Evolutionary conservation across 2,113 vertebrate genomes (phyloP), one percentile per base, ranked within the genome.

Genomic region (Pygathrix nemaeus): DNA sequence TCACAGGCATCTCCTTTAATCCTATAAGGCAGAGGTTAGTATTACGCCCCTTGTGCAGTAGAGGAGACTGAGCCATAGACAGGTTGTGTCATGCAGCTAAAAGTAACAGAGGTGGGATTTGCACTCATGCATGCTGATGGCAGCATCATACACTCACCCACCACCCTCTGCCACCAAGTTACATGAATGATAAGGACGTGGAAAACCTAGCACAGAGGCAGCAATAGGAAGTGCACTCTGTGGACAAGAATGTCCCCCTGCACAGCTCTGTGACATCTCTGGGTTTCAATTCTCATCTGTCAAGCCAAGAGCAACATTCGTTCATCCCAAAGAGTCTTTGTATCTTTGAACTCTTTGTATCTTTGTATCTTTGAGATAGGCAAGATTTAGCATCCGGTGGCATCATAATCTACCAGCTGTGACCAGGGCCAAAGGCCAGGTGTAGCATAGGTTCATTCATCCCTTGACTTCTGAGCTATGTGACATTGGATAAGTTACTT

Each of bases 171-270:
- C 5, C 50, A 73, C 55, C 25, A 35, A 6, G 6, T 25, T 18
- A 5, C 9, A 0, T 5, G 21, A 23, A 43, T 4, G 66, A 6
- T 2, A 8, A 23, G 25, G 17, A 25, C 8, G 17, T 4, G 20
- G n/a, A 76, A 81, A 45, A 16, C 4, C 16, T 45, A 48, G 40
- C 38, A 13, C 17, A 14, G 55, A 38, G 40, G 43, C 4, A 9
- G 13, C 35, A 5, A 11, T 8, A 23, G 38, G 23, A 38, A 52
- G 57, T 6, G 5, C 40, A 48, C 23, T 10, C 13, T 35, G 48
- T 38, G 10, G 18, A 76, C 48, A 45, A 12, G 6, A 14, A n/a
- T 80, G 12, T 64, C 14, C 5, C n/a, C 52, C 21, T 12, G 1
- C 20, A 68, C 0, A 30, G 35, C 16, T 57, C 75, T 50, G 79